Evolutionary conservation across 1,140 invertebrate genomes (phyloP), one percentile per base, ranked within the genome.

Genomic region (Agrilus planipennis): DNA sequence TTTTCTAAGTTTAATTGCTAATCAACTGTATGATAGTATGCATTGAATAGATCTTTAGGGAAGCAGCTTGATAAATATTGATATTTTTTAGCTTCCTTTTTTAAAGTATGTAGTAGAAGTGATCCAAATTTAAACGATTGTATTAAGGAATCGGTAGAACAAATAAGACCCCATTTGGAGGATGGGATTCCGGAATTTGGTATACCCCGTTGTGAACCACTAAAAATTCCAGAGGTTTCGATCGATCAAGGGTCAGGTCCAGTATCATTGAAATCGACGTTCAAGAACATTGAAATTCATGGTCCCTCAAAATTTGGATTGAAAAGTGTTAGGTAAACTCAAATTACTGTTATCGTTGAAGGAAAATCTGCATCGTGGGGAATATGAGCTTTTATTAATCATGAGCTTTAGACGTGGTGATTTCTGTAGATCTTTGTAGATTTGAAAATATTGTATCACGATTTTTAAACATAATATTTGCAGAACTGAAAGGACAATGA

Each of bases 181-280:
- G 52, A 58, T 57, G 76, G 77, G 11, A 68, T 80, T 22, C 67
- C 71, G 12, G 66, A 70, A 44, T 69, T 75, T 19, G 62, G 61
- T 6, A 70, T 81, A 22, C 76, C 77, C 4, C 58, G 71, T 2
- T 76, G 71, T 41, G 77, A 81, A 47, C 77, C 78, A 0, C 57
- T 80, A n/a, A 22, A 58, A 1, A 62, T 81, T 27, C 68, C 73
- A 1, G 58, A 72, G 31, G 54, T 81, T 7, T 59, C 70, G 2
- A 66, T 79, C 21, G 67, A 69, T 45, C 76, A 79, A 52, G 65
- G 68, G 4, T 51, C 67, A 7, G 77, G 76, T 3, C 64, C 76
- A 1, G 68, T 80, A 12, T 63, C 67, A n/a, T 58, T 79, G 1
- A 67, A 61, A 17, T 75, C 77, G 2, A 69, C 54, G 10, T 80